A percentile compares a stretch with the other conserved stretches of the same genome.
Conservation (phyloP, 2,888 invertebrate genomes). For the Cinara cedri region DNA sequence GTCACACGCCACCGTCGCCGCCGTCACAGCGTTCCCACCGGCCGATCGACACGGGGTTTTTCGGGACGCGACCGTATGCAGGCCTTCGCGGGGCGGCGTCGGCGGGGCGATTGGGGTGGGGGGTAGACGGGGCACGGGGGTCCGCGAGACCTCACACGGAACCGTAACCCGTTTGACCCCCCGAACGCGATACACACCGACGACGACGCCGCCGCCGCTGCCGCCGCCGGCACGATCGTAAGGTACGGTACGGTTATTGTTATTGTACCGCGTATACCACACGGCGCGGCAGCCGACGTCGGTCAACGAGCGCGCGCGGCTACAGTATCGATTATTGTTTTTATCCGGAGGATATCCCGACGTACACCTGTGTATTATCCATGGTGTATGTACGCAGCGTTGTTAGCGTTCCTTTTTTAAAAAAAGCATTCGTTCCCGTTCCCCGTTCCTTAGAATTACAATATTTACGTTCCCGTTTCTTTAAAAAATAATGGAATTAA, state of each 20-base stretch:
- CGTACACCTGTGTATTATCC: no score
- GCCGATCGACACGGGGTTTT: neutral
- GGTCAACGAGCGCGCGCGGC: neutral
- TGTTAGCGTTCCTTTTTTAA: no score
- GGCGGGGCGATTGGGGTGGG: neutral
- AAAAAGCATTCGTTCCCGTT: no score
- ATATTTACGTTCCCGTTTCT: no score
- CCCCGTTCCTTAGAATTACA: no score
- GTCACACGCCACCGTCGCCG: slow-evolving; percentile 45
- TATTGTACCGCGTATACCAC: no score
- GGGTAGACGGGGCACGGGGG: slow-evolving; percentile 12
- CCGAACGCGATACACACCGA: slow-evolving; percentile 1
- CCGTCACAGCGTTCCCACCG: slow-evolving; percentile 31
- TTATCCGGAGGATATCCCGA: no score
- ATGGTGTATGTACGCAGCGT: no score
- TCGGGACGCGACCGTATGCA: slow-evolving; percentile 9
- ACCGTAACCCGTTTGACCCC: slow-evolving; percentile 54
- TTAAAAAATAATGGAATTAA: no score
- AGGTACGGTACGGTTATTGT: no score
- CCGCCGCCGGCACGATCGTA: neutral
- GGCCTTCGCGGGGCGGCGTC: neutral
- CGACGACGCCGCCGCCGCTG: slow-evolving; percentile 3
- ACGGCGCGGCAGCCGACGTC: neutral
- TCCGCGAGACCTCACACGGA: slow-evolving; percentile 50
- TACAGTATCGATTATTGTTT: slow-evolving; percentile 41